These are phyloP conservation scores for Deilephila porcellus DNA, from an alignment of 2,888 invertebrate species.

Conservation along the genomic window DNA sequence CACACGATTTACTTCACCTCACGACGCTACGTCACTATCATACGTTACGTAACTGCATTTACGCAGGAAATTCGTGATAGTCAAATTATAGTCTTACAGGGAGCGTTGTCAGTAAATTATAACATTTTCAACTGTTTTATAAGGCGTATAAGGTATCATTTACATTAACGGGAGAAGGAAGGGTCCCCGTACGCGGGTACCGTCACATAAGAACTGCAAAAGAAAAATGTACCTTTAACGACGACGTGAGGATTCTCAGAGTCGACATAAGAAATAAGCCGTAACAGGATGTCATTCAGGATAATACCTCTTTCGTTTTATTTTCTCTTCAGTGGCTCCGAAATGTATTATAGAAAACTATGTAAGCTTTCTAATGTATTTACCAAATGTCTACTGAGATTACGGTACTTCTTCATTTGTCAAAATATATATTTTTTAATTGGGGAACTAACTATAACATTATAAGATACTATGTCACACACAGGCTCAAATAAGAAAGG, in stretches of 20 bases:
- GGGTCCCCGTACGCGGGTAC: constrained; percentile 78
- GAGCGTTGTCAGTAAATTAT: constrained; percentile 80
- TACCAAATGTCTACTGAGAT: not conserved
- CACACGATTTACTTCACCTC: constrained; percentile 64
- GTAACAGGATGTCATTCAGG: constrained; percentile 83
- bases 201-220: constrained; percentile 80
- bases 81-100: constrained; percentile 84
- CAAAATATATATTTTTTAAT: too few species aligned
- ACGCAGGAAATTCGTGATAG: constrained; percentile 84
- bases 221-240: constrained; percentile 85
- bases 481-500: too few species aligned
- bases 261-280: constrained; percentile 81
- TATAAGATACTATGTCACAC: too few species aligned
- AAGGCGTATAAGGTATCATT: constrained; percentile 76
- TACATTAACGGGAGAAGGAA: constrained; percentile 64
- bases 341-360: not conserved
- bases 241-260: constrained; percentile 79
- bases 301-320: constrained; percentile 79
- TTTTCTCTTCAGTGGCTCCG: constrained; percentile 59
- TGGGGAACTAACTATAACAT: too few species aligned
- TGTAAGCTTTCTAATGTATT: not conserved
- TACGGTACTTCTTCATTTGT: too few species aligned
- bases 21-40: constrained; percentile 54
- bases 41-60: constrained; percentile 66
- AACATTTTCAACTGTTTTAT: constrained; percentile 79